Conservation (phyloP, 2,113 vertebrate genomes). For the Osmerus mordax region DNA sequence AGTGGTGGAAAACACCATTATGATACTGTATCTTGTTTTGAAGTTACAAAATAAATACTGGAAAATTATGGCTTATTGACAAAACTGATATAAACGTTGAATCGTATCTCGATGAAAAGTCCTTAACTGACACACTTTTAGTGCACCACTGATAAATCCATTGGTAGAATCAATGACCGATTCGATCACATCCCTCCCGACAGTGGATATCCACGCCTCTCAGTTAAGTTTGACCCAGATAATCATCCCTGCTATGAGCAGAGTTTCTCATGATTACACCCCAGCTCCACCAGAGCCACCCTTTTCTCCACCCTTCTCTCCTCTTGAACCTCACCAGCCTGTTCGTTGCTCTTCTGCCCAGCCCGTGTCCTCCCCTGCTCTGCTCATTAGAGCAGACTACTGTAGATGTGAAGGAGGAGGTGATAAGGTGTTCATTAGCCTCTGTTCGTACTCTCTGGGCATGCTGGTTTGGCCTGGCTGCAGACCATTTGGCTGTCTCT, state of each 20-base stretch:
- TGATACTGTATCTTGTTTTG: too few relatives aligned
- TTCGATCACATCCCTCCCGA: not conserved
- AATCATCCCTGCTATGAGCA: not conserved
- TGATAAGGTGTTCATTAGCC: conserved; percentile 23
- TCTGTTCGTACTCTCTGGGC: conserved; percentile 11
- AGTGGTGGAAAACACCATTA: too few relatives aligned
- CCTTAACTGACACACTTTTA: not conserved
- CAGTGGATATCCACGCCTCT: not conserved
- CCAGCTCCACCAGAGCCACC: not conserved
- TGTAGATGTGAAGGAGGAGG: conserved; percentile 22
- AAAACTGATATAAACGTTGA: too few relatives aligned
- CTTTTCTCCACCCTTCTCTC: not conserved
- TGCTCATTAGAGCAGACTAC: conserved; percentile 10
- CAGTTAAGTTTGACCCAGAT: not conserved
- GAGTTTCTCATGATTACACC: not conserved
- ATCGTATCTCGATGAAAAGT: too few relatives aligned
- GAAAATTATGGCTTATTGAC: not conserved
- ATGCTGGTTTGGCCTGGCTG: conserved; percentile 1
- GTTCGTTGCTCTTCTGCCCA: conserved; percentile 1
- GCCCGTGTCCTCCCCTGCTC: conserved; percentile 24
- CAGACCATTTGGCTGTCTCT: not conserved
- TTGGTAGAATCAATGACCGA: not conserved
- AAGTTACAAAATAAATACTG: not conserved
- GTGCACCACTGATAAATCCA: not conserved
- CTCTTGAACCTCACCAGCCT: conserved; percentile 16